A percentile compares a stretch with the other conserved stretches of the same genome.
Evolutionary conservation across 2,888 invertebrate genomes (phyloP).

Genomic region (Macropis europaea): DNA sequence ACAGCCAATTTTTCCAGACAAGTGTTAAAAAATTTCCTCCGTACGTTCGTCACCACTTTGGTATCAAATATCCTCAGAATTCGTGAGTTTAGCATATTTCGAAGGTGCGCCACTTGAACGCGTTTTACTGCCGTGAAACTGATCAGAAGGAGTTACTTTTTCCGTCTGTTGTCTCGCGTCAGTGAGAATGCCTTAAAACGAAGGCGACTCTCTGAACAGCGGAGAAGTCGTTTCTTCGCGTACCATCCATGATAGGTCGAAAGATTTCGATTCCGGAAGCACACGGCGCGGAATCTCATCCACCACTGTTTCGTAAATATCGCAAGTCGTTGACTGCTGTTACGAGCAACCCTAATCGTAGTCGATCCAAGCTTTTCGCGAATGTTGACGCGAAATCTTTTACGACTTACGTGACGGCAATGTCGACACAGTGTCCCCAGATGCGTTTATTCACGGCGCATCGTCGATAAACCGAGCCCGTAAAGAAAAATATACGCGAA

Average conservation of each 20-base stretch:
- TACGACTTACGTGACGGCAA: slow-evolving; percentile 13
- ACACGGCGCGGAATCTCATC: background rate
- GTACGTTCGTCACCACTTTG: too few species aligned
- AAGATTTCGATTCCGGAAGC: background rate
- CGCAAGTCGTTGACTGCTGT: background rate
- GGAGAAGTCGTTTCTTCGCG: background rate
- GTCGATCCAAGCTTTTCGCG: slow-evolving; percentile 2
- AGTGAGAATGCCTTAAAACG: background rate
- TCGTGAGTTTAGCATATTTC: too few species aligned
- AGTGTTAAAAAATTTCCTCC: too few species aligned
- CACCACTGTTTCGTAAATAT: background rate
- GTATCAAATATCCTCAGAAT: too few species aligned
- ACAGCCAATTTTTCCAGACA: too few species aligned
- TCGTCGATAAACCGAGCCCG: background rate
- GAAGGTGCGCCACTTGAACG: too few species aligned
- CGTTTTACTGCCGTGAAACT: too few species aligned
- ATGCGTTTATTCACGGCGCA: background rate
- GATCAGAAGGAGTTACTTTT: background rate
- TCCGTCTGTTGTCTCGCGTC: background rate
- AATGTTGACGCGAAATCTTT: slow-evolving; percentile 10
- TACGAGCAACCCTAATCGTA: background rate
- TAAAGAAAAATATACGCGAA: slow-evolving; percentile 3
- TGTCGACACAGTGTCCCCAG: background rate
- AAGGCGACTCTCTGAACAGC: background rate
- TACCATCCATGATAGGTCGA: background rate